Percentiles rank a stretch among this genome's conserved stretches.
Evolutionary conservation across 2,797 vertebrate genomes (phyloP).

Genomic region (Ambastaia sidthimunki): DNA sequence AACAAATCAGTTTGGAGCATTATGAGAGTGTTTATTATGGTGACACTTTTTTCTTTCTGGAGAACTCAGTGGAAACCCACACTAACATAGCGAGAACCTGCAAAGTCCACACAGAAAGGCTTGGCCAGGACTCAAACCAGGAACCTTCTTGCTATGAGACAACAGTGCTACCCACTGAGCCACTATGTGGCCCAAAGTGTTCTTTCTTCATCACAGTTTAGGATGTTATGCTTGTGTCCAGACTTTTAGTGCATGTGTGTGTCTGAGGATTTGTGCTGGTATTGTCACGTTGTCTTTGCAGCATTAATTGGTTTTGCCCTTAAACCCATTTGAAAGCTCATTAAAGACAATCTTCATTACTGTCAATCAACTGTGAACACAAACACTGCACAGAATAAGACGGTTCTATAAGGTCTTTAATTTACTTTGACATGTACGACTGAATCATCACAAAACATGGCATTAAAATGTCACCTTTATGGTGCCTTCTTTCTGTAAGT

Average conservation of each 20-base stretch:
- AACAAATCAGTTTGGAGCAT: no score
- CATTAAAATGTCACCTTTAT: not conserved
- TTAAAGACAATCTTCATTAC: constrained; percentile 58
- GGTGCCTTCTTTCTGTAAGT: not conserved
- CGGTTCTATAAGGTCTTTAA: not conserved
- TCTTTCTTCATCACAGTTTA: no score
- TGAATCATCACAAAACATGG: not conserved
- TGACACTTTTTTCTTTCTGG: no score
- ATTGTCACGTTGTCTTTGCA: constrained; percentile 47
- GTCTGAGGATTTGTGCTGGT: constrained; percentile 43
- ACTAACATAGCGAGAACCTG: no score
- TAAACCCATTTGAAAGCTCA: constrained; percentile 54
- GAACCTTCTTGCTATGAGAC: no score
- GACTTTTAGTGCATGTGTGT: not conserved
- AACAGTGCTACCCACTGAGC: no score
- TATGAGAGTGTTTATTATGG: no score
- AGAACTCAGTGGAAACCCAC: no score
- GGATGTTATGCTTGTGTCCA: not conserved
- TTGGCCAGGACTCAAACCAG: no score
- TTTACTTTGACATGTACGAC: not conserved
- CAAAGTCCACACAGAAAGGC: no score
- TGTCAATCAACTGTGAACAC: constrained; percentile 48
- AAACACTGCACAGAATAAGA: constrained; percentile 4
- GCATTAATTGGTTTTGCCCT: constrained; percentile 45
- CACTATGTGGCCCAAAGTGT: no score